Evolutionary conservation across 2,888 invertebrate genomes (phyloP), one percentile per base, ranked within the genome.

Genomic region (Meta bourneti): DNA sequence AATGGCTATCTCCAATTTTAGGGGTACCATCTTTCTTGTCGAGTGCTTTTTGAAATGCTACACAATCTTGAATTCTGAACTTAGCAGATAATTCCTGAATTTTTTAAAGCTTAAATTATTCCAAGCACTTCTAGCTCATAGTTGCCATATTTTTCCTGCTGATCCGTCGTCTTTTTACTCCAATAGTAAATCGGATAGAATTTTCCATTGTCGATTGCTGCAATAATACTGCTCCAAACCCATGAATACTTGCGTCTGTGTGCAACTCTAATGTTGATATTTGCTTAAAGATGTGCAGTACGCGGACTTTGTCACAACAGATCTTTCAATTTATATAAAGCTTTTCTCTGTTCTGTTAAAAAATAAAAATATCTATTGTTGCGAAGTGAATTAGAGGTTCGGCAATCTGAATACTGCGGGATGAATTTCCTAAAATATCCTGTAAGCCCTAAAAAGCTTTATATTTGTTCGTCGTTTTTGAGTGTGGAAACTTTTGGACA

Each of bases 121-220:
- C 77, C 75, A 7, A 88, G 72, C 8, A 77, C 77, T 74, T 87
- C 77, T 16, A 82, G 51, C n/a, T 91, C 75, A 13, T 91, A 91
- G 7, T n/a, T 87, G 19, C 61, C 11, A 48, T n/a, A 88, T 34
- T 86, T 82, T 34, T 34, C 34, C 34, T 34, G 34, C 34, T 34
- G 34, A 34, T 1, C 34, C 4, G 34, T 2, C 34, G 1, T 34
- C 34, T 1, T 34, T 4, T 34, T 34, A 34, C 34, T 34, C 34
- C 34, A 34, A 34, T 34, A 34, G 34, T 1, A 4, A 34, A 34
- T 34, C 34, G 34, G 34, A 34, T 34, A 34, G 34, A 4, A 34
- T 34, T 34, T 34, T 71, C 51, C 52, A 51, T 71, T 71, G n/a
- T 51, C 20, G 19, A 13, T 13, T 7, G 9, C 16, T 82, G 19